These are phyloP conservation scores for Prietella phreatophila DNA, from an alignment of 2,113 vertebrate species.

Conservation along the genomic window DNA sequence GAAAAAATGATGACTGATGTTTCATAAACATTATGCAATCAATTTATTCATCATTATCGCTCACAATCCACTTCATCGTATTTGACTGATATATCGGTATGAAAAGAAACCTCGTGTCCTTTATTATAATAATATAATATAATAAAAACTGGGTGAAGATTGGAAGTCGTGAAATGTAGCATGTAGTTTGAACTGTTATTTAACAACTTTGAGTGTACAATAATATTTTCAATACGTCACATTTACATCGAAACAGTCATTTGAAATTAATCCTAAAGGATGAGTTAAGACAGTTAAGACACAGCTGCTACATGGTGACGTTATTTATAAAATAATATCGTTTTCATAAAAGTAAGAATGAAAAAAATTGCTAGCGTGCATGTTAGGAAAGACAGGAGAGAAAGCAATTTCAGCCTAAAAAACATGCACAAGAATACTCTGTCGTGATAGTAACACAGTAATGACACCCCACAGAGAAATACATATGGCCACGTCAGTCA, in stretches of 20 bases:
- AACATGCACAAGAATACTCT: conserved; percentile 36
- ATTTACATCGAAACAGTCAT: background rate
- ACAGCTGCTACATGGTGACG: background rate
- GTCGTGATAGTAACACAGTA: background rate
- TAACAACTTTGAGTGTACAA: background rate
- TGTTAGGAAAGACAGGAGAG: background rate
- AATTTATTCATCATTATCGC: background rate
- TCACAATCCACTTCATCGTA: background rate
- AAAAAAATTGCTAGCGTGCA: background rate
- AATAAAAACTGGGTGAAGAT: background rate
- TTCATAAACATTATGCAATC: background rate
- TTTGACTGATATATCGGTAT: background rate
- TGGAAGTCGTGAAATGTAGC: background rate
- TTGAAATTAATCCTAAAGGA: background rate
- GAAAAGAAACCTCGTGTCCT: background rate
- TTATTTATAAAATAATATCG: conserved; percentile 13
- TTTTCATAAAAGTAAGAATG: background rate
- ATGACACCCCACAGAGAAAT: conserved; percentile 16
- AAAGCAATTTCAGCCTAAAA: background rate
- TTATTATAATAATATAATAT: background rate
- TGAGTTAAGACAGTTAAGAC: background rate
- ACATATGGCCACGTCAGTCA: conserved; percentile 35
- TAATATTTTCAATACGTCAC: background rate
- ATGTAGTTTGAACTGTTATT: background rate
- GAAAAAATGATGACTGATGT: background rate